Evolutionary conservation across 2,888 invertebrate genomes (phyloP).

Genomic region (Malthinus seriepunctatus): DNA sequence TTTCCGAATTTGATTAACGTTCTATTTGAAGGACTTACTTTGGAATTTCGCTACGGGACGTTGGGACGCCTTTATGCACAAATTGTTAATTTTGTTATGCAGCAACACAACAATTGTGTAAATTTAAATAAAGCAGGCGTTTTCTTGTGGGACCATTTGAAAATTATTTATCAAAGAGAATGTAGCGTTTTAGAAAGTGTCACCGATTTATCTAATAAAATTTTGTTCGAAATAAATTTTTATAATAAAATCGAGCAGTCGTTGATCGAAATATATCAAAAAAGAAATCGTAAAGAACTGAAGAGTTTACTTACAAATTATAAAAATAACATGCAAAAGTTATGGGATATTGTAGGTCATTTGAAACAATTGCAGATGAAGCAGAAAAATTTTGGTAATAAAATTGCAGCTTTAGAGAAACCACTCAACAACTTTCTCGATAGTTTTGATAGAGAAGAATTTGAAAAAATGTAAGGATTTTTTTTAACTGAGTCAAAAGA

Average conservation of each 20-base stretch:
- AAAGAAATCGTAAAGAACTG: constrained; percentile 6
- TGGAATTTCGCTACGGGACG: constrained; percentile 14
- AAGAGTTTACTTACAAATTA: not conserved
- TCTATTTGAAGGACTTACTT: constrained; percentile 8
- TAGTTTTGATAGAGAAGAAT: not conserved
- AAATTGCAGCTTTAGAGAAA: not conserved
- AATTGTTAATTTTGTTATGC: constrained; percentile 5
- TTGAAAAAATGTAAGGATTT: not conserved
- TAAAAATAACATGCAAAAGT: not conserved
- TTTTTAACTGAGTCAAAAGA: not conserved
- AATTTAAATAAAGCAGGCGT: constrained; percentile 6
- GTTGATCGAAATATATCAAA: constrained; percentile 10
- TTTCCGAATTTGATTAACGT: constrained; percentile 18
- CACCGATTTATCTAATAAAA: not conserved
- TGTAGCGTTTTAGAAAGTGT: not conserved
- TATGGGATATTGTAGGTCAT: constrained; percentile 1
- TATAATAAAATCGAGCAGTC: constrained; percentile 13
- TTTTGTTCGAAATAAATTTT: constrained; percentile 14
- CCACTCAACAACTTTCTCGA: not conserved
- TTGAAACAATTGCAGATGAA: not conserved
- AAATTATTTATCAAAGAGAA: not conserved
- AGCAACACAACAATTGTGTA: constrained; percentile 10
- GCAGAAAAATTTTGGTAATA: not conserved
- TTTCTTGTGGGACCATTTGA: not conserved
- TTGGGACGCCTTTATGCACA: constrained; percentile 12